phyloP scores from a whole-genome alignment of 2,797 vertebrate species.

The Protonibea diacanthus region DNA sequence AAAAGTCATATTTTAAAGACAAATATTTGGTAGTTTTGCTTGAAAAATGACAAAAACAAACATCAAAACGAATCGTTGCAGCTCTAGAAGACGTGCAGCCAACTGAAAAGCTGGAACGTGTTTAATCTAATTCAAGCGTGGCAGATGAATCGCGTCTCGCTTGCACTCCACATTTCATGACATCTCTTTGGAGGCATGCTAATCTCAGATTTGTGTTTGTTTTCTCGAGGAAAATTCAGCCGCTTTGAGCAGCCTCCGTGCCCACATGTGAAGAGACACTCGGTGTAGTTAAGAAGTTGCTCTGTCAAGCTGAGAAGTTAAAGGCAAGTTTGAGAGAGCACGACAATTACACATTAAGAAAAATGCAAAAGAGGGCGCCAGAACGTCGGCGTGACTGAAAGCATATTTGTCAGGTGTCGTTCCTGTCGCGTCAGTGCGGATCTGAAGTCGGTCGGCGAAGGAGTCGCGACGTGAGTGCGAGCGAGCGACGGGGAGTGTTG shows the following conservation, averaged over 20 bases:
- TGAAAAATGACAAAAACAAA: background rate
- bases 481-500: background rate
- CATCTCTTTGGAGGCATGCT: background rate
- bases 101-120: background rate
- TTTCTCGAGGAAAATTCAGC: slow-evolving; percentile 52
- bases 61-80: background rate
- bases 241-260: slow-evolving; percentile 13
- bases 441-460: slow-evolving; percentile 22
- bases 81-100: background rate
- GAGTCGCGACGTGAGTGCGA: background rate
- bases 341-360: slow-evolving; percentile 59
- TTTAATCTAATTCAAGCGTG: background rate
- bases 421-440: slow-evolving; percentile 37
- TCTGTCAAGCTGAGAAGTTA: slow-evolving; percentile 22
- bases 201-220: slow-evolving; percentile 24
- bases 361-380: slow-evolving; percentile 62
- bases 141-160: background rate
- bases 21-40: background rate
- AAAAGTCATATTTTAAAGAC: background rate
- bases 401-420: slow-evolving; percentile 24
- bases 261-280: slow-evolving; percentile 35
- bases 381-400: slow-evolving; percentile 48
- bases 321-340: slow-evolving; percentile 51
- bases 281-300: background rate
- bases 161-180: background rate